These are phyloP conservation scores for Drosophila nasuta DNA, from an alignment of 1,140 invertebrate genomes.

Conservation along the genomic window DNA sequence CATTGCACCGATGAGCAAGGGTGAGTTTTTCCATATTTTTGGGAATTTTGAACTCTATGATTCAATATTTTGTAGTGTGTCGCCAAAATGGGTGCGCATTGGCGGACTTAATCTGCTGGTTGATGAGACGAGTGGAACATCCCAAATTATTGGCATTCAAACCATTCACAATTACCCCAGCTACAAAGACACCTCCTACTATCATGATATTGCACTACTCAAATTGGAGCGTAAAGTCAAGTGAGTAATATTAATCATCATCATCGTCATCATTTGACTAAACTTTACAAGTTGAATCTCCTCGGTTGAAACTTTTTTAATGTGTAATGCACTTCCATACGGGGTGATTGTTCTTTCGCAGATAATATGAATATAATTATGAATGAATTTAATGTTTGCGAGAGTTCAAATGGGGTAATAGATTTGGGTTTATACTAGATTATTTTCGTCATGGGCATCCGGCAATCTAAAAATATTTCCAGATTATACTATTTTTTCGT, in stretches of 20 bases:
- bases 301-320: neutral
- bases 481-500: neutral
- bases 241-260: slow-evolving; percentile 50
- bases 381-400: slow-evolving; percentile 8
- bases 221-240: slow-evolving; percentile 50
- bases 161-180: slow-evolving; percentile 60
- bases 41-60: neutral
- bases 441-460: neutral
- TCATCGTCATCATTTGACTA: neutral
- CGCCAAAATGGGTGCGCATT: slow-evolving; percentile 70
- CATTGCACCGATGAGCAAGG: slow-evolving; percentile 69
- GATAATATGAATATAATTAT: neutral
- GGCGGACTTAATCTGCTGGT: slow-evolving; percentile 69
- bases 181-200: slow-evolving; percentile 60
- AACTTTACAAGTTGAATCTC: neutral
- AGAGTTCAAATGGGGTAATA: slow-evolving; percentile 1
- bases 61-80: slow-evolving; percentile 40
- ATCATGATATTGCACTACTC: slow-evolving; percentile 75
- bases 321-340: slow-evolving; percentile 1
- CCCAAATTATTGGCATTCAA: slow-evolving; percentile 57
- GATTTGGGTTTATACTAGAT: neutral
- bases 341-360: slow-evolving; percentile 4
- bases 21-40: slow-evolving; percentile 50
- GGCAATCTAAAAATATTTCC: neutral
- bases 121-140: slow-evolving; percentile 46